phyloP scores from a whole-genome alignment of 1,140 invertebrate species.

The Lucilia sericata region DNA sequence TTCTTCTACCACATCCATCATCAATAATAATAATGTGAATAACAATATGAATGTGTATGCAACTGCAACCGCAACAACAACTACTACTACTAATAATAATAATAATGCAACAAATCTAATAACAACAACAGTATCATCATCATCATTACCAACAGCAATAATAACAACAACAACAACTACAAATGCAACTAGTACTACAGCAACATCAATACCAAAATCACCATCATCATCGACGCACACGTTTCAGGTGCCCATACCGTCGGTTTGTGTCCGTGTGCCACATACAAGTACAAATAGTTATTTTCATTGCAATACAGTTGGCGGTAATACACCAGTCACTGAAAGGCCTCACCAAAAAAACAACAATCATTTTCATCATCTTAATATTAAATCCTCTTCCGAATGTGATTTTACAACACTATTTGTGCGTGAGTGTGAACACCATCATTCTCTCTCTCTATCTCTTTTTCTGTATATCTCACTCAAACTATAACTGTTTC shows the following conservation, averaged over 20 bases:
- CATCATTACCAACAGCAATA: slow-evolving; percentile 57
- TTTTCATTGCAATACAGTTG: slow-evolving; percentile 47
- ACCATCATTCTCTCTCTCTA: slow-evolving; percentile 45
- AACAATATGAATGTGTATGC: neutral
- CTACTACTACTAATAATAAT: slow-evolving; percentile 31
- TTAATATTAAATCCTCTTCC: slow-evolving; percentile 47
- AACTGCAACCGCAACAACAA: slow-evolving; percentile 9
- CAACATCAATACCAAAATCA: slow-evolving; percentile 50
- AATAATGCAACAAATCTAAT: slow-evolving; percentile 56
- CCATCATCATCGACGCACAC: slow-evolving; percentile 51
- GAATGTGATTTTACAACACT: slow-evolving; percentile 67
- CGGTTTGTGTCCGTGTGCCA: slow-evolving; percentile 68
- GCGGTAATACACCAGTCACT: slow-evolving; percentile 54
- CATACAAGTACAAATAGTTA: slow-evolving; percentile 65
- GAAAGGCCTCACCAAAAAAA: slow-evolving; percentile 49
- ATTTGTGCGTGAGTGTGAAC: slow-evolving; percentile 68
- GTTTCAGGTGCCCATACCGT: slow-evolving; percentile 64
- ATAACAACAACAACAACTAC: slow-evolving; percentile 48
- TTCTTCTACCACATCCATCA: neutral
- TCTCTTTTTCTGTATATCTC: neutral
- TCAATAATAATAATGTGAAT: neutral
- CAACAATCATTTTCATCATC: slow-evolving; percentile 41
- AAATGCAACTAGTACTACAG: slow-evolving; percentile 58
- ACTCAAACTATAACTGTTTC: neutral
- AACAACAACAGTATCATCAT: slow-evolving; percentile 57